phyloP scores from a whole-genome alignment of 2,797 vertebrate species.

The Ibycter americanus region DNA sequence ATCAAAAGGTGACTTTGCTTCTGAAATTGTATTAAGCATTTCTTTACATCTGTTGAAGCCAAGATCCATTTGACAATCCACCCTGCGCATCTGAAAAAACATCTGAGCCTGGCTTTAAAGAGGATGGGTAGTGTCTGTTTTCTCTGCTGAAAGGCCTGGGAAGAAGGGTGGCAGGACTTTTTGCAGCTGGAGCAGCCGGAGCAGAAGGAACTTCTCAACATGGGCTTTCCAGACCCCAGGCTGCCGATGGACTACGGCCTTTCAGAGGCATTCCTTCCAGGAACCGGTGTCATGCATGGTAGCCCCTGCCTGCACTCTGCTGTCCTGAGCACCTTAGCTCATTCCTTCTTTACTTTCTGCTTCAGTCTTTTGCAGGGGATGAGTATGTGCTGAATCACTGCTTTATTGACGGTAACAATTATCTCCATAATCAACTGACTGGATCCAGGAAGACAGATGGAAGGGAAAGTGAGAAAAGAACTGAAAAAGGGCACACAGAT shows the following conservation, averaged over 20 bases:
- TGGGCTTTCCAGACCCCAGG: not conserved
- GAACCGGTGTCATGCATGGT: not conserved
- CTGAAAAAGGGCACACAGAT: conserved; percentile 17
- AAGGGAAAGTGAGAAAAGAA: conserved; percentile 5
- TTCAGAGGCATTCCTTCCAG: not conserved
- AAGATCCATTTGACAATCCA: not conserved
- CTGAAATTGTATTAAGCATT: not conserved
- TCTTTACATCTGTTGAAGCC: not conserved
- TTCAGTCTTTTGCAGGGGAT: not conserved
- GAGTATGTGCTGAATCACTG: not conserved
- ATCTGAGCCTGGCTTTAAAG: not conserved
- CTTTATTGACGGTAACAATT: not conserved
- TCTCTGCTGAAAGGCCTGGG: not conserved
- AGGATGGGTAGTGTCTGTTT: rapidly evolving
- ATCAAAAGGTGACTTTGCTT: not conserved
- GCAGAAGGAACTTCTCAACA: not conserved
- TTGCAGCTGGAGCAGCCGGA: not conserved
- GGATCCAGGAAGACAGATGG: conserved; percentile 32
- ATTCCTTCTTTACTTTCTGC: not conserved
- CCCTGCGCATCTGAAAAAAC: not conserved
- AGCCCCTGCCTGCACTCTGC: not conserved
- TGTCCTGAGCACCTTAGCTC: not conserved
- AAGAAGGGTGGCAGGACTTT: not conserved
- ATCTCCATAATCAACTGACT: not conserved
- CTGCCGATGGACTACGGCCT: rapidly evolving